A percentile compares a stretch with the other conserved stretches of the same genome.
phyloP scores from a whole-genome alignment of 2,113 vertebrate species.

The Festucalex cinctus region DNA sequence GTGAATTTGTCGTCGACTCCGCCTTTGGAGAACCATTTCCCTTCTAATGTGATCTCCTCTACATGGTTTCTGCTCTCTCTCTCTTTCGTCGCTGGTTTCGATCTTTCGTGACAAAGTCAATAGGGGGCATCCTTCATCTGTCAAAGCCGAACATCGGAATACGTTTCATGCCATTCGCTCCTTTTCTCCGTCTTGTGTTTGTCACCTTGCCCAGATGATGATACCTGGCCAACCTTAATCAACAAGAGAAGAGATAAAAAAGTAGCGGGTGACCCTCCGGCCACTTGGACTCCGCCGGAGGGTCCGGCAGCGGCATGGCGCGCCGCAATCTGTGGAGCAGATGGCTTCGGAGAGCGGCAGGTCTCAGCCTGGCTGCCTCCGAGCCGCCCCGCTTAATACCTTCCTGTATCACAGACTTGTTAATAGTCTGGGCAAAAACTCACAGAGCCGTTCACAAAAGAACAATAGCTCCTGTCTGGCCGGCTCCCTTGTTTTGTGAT shows the following conservation, averaged over 20 bases:
- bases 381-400: conserved; percentile 65
- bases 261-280: conserved; percentile 73
- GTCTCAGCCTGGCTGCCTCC: conserved; percentile 61
- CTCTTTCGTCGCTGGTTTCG: conserved; percentile 69
- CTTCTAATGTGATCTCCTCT: conserved; percentile 77
- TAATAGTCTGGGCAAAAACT: conserved; percentile 59
- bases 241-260: conserved; percentile 50
- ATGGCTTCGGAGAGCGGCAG: conserved; percentile 76
- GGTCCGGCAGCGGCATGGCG: conserved; percentile 74
- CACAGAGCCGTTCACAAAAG: conserved; percentile 32
- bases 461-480: conserved; percentile 25
- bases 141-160: conserved; percentile 96
- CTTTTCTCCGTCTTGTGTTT: conserved; percentile 54
- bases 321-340: conserved; percentile 77
- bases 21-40: conserved; percentile 81
- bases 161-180: conserved; percentile 87
- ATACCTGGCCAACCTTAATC: conserved; percentile 29
- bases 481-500: conserved; percentile 1
- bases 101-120: conserved; percentile 94
- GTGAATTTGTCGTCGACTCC: conserved; percentile 80
- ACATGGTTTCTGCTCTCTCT: conserved; percentile 66
- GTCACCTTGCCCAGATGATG: conserved; percentile 37
- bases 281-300: conserved; percentile 79
- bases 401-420: conserved; percentile 61
- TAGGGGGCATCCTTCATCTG: conserved; percentile 99